Evolutionary conservation across 2,797 vertebrate genomes (phyloP), one percentile per base, ranked within the genome.

Genomic region (Notolepis coatsorum): DNA sequence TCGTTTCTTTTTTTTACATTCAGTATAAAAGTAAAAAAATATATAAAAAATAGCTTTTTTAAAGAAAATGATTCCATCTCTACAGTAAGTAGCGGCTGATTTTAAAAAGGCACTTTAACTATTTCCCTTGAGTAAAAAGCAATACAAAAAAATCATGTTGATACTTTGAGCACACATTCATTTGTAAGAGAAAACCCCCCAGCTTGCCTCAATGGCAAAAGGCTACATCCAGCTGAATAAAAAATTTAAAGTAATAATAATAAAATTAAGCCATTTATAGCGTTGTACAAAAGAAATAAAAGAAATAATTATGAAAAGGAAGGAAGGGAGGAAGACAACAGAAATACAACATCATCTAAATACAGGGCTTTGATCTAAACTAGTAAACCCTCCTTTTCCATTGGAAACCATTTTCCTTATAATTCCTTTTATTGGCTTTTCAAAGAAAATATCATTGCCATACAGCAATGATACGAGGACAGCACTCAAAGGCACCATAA

Each of bases 31-130:
- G 17, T 1, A 48, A 37, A 56, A 23, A 4, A 4, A 33, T 20
- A n/a, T 18, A 9, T 54, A 4, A 42, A 15, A 55, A 17, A 52
- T 21, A 37, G 13, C 2, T 13, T 13, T 35, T 35, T 12, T 35
- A 4, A 4, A 33, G 7, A 33, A n/a, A 2, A 33, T 33, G n/a
- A n/a, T 4, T 33, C 31, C 7, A 33, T 33, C 2, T 3, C 9
- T 10, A 35, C 10, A 35, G 10, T 10, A 23, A 7, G 37, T 23
- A 4, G 7, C 48, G 9, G 50, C 24, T 1, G 25, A 15, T 30
- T 60, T 61, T 64, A 3, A 59, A n/a, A 67, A 83, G 65, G 53
- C 59, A 69, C 64, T 72, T 59, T 2, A n/a, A n/a, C n/a, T n/a
- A 39, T 51, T 42, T 48, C 6, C 18, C 21, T 20, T 15, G 5